Base-by-base conservation (phyloP, 2,888 invertebrate genomes). In the Scaeva pyrastri region DNA sequence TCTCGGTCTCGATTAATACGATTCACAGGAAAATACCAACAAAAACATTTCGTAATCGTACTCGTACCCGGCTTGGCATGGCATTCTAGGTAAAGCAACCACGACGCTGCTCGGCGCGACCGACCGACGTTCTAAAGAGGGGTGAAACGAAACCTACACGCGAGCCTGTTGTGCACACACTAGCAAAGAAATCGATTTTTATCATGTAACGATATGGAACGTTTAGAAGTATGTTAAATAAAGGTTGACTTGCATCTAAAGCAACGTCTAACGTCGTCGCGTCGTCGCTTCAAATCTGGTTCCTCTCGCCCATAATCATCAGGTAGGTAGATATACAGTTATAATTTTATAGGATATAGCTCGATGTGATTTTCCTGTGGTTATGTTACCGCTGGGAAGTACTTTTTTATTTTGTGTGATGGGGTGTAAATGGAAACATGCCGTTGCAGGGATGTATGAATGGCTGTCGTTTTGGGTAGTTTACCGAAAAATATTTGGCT, bases 91-190 rank as follows among this genome's bases (percentile, higher is more conserved):
- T 36, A 56, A 36, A 21, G 19, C 16, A 58, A 58, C 19, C 56
- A 58, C 58, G 58, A n/a, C n/a, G n/a, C n/a, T n/a, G n/a, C n/a
- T n/a, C n/a, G n/a, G n/a, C n/a, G n/a, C n/a, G n/a, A n/a, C n/a
- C n/a, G n/a, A n/a, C n/a, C 58, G 36, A 12, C 36, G 36, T 39
- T 6, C 7, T 11, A n/a, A 36, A 36, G 58, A 58, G 58, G 58
- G 58, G 36, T 39, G 58, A 58, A 58, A 19, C 19, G 58, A 58
- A 58, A 58, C 16, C 58, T 58, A 58, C 58, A 39, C 58, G 58
- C 58, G 6, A 50, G 21, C 50, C 50, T 50, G 10, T 14, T 14
- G 3, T 6, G 19, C 19, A 58, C 12, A 19, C 11, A 19, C 11
- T 36, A n/a, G 12, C 1, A 12, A 39, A 19, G 11, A 58, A 58